A percentile compares a stretch with the other conserved stretches of the same genome.
These are phyloP conservation scores for Gymnoscelis rufifasciata DNA, from an alignment of 2,888 invertebrate species.

Conservation along the genomic window DNA sequence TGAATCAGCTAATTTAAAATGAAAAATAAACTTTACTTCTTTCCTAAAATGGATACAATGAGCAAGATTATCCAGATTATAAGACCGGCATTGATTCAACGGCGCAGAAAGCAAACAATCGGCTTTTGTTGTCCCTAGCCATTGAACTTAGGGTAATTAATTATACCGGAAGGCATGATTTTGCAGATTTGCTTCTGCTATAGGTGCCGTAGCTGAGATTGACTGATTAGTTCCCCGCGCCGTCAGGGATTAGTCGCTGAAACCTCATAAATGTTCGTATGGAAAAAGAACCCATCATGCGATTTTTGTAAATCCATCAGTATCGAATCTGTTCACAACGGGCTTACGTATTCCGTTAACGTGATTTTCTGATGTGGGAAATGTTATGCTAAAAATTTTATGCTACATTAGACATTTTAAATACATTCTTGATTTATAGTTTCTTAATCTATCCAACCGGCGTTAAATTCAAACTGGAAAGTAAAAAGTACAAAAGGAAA, in stretches of 20 bases:
- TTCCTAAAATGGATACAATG: slow-evolving; percentile 68
- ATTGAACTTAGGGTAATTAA: slow-evolving; percentile 72
- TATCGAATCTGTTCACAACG: background rate
- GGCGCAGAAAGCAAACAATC: slow-evolving; percentile 70
- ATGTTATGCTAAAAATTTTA: no score
- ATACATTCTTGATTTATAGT: background rate
- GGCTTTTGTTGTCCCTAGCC: slow-evolving; percentile 66
- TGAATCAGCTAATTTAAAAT: slow-evolving; percentile 50
- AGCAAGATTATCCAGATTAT: slow-evolving; percentile 69
- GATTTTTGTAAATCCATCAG: slow-evolving; percentile 1
- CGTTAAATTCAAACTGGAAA: slow-evolving; percentile 16
- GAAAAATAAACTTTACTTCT: slow-evolving; percentile 70
- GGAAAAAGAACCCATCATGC: slow-evolving; percentile 13
- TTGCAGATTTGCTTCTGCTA: slow-evolving; percentile 62
- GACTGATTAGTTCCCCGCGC: slow-evolving; percentile 51
- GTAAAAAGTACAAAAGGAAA: slow-evolving; percentile 28
- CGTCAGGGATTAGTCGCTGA: slow-evolving; percentile 25
- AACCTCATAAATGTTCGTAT: slow-evolving; percentile 25
- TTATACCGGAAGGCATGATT: slow-evolving; percentile 62
- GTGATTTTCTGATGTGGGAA: no score
- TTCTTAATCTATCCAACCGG: slow-evolving; percentile 2
- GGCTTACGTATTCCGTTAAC: no score
- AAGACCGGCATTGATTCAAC: slow-evolving; percentile 66
- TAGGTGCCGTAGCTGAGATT: slow-evolving; percentile 47
- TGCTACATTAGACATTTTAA: no score